Conservation (phyloP, 2,888 invertebrate species). For the Stegana nigrithorax region DNA sequence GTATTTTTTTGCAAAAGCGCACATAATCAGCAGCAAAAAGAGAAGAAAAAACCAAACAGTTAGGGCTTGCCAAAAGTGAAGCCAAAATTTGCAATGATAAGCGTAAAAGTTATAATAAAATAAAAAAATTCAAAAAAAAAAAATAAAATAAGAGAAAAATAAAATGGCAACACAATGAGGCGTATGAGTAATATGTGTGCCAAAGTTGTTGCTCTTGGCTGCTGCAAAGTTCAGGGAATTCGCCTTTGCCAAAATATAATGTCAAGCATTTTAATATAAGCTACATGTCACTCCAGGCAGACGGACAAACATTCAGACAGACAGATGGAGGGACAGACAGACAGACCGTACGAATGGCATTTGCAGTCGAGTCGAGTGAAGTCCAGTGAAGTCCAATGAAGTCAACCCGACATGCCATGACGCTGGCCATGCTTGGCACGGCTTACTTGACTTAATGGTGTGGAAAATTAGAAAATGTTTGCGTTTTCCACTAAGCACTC, state of each 20-base stretch:
- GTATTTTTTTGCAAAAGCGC: too few species aligned
- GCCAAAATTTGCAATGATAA: too few species aligned
- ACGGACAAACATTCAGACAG: too few species aligned
- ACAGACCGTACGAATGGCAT: too few species aligned
- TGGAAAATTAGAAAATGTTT: constrained; percentile 65
- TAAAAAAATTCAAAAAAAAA: too few species aligned
- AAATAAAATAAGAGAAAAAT: too few species aligned
- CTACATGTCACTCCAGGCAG: constrained; percentile 6
- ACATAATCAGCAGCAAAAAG: too few species aligned
- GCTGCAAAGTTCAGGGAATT: background rate
- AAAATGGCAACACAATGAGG: background rate
- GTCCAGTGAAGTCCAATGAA: background rate
- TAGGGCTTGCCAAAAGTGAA: too few species aligned
- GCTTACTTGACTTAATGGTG: constrained; percentile 53
- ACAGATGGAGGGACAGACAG: too few species aligned
- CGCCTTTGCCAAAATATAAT: constrained; percentile 22
- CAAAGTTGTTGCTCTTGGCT: background rate
- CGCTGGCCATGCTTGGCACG: background rate
- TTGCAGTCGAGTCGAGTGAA: background rate
- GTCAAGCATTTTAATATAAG: constrained; percentile 22
- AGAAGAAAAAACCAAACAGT: too few species aligned
- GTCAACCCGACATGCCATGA: background rate
- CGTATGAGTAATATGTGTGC: background rate
- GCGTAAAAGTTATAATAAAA: too few species aligned
- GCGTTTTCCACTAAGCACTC: constrained; percentile 10